Percentiles rank a stretch among this genome's conserved stretches.
Conservation (phyloP, 2,888 invertebrate genomes). For the Sylvicola cinctus region DNA sequence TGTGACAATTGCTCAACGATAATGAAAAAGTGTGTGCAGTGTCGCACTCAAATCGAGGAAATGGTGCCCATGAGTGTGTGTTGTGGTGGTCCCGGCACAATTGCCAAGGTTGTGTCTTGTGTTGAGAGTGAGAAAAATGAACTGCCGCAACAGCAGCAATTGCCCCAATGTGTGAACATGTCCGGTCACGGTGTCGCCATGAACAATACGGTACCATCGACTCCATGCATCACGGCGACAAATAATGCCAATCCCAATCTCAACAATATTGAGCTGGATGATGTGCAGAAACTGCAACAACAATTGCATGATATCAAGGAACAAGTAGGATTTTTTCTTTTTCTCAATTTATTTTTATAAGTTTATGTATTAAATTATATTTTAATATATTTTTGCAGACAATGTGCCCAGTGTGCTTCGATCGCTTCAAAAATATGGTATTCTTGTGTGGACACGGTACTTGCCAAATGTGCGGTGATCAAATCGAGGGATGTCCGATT, state of each 20-base stretch:
- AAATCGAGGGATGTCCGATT: slow-evolving; percentile 93
- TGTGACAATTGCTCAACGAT: slow-evolving; percentile 67
- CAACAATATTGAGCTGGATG: slow-evolving; percentile 46
- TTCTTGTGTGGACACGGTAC: slow-evolving; percentile 96
- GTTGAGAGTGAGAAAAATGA: neutral
- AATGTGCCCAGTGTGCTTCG: slow-evolving; percentile 95
- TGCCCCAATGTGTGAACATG: slow-evolving; percentile 18
- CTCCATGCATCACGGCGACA: slow-evolving; percentile 19
- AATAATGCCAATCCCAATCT: slow-evolving; percentile 32
- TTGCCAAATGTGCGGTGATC: slow-evolving; percentile 97
- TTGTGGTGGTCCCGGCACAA: slow-evolving; percentile 28
- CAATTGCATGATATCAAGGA: slow-evolving; percentile 95
- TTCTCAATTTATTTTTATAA: neutral
- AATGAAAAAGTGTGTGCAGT: slow-evolving; percentile 96
- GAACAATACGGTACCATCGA: slow-evolving; percentile 18
- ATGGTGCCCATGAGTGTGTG: slow-evolving; percentile 34
- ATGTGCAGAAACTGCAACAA: slow-evolving; percentile 80
- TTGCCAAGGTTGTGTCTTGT: slow-evolving; percentile 11
- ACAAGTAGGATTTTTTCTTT: slow-evolving; percentile 38
- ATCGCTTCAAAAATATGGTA: slow-evolving; percentile 95
- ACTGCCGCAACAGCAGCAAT: slow-evolving; percentile 15
- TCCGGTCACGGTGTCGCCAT: slow-evolving; percentile 22
- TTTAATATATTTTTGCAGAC: slow-evolving; percentile 44
- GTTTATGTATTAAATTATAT: no score
- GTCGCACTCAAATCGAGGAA: slow-evolving; percentile 68